Evolutionary conservation across 2,797 vertebrate species (phyloP), one percentile per base, ranked within the genome.

Genomic region (Micropoecilia bifurca): DNA sequence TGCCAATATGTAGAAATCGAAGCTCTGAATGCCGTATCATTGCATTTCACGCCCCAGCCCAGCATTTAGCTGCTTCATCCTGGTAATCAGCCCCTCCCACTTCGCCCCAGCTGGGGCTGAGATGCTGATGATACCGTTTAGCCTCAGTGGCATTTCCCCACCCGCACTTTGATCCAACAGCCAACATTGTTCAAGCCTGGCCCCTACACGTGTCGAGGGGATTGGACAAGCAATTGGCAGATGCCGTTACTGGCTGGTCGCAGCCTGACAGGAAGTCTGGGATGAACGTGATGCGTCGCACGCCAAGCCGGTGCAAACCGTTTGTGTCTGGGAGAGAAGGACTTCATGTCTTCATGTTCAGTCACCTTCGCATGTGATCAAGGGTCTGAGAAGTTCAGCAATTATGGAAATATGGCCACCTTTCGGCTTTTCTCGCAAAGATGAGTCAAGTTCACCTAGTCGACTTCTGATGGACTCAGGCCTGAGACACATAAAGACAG

Each of bases 61-160:
- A 39, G 75, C n/a, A 71, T 82, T 87, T 78, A 71, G 85, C 80
- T 66, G 61, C 85, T 90, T 82, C 79, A 88, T 86, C 86, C 72
- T 6, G 53, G 82, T 84, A 85, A 90, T 91, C 86, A 41, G 41
- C 71, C 71, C 74, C 80, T 80, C 74, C 75, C 69, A 5, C 87
- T 83, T 86, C 82, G 90, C 89, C 88, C 85, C 91, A 91, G 92
- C 90, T 91, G 89, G 85, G 88, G 88, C 84, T 73, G 7, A 78
- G 82, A 88, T 88, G 61, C 88, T 88, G 90, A 89, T 84, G 77
- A 86, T 85, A 90, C 88, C 86, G 88, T 90, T 92, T 90, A 93
- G 89, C 81, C 79, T 75, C 28, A 68, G 89, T 87, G 88, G 87
- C 87, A 43, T 81, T 85, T 80, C 71, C 80, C 81, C 87, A 82